phyloP scores from a whole-genome alignment of 2,797 vertebrate genomes.

The Anguilla megastoma region DNA sequence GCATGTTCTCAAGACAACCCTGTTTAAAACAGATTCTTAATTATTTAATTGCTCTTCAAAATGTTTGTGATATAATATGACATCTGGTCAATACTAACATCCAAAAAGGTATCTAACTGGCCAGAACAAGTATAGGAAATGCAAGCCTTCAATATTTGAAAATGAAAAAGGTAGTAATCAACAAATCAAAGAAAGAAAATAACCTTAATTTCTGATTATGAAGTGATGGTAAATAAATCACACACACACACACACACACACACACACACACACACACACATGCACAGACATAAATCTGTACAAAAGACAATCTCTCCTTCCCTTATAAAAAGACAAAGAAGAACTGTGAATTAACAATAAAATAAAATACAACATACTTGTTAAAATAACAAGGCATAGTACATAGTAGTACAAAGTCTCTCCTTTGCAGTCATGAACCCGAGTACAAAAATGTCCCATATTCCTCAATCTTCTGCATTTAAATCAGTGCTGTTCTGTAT shows the following conservation, averaged over 20 bases:
- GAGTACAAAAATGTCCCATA: slow-evolving; percentile 75
- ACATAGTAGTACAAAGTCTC: slow-evolving; percentile 57
- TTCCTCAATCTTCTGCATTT: slow-evolving; percentile 67
- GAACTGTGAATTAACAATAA: slow-evolving; percentile 35
- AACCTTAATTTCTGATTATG: not conserved
- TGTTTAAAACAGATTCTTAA: slow-evolving; percentile 34
- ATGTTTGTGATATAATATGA: slow-evolving; percentile 12
- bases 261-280: not conserved
- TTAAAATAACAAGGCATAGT: slow-evolving; percentile 66
- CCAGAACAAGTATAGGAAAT: not conserved
- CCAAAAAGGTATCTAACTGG: not conserved
- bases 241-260: slow-evolving; percentile 13
- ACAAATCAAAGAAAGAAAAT: slow-evolving; percentile 26
- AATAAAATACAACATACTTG: slow-evolving; percentile 71
- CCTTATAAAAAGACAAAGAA: not conserved
- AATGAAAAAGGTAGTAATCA: not conserved
- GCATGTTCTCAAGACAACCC: slow-evolving; percentile 35
- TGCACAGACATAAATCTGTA: not conserved
- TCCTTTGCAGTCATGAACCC: slow-evolving; percentile 63
- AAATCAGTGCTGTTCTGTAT: slow-evolving; percentile 60
- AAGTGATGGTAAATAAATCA: not conserved
- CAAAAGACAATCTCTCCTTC: slow-evolving; percentile 34
- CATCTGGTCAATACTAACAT: not conserved
- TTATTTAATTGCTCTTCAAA: slow-evolving; percentile 27
- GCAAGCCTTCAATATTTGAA: not conserved